A percentile compares a stretch with the other conserved stretches of the same genome.
These are phyloP conservation scores for Drosophila birchii DNA, from an alignment of 2,888 invertebrate species.

Conservation along the genomic window DNA sequence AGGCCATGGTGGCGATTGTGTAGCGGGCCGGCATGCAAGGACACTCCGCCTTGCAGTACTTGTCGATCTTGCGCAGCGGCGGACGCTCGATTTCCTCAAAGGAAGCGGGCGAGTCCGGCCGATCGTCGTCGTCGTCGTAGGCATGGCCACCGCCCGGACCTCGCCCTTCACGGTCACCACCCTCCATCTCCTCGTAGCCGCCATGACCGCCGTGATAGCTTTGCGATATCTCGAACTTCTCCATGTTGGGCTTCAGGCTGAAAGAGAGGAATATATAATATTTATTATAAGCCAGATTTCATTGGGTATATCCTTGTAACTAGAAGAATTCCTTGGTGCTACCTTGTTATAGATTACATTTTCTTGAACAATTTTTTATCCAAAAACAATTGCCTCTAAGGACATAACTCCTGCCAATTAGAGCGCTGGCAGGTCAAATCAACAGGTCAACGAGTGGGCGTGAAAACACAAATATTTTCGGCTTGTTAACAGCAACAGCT, in stretches of 20 bases:
- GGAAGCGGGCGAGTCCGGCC: slow-evolving; percentile 90
- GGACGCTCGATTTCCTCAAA: slow-evolving; percentile 93
- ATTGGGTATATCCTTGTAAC: no score
- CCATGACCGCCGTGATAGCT: slow-evolving; percentile 82
- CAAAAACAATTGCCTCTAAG: neutral
- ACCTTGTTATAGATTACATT: neutral
- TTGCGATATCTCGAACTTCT: slow-evolving; percentile 83
- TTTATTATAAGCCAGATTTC: neutral
- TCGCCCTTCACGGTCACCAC: slow-evolving; percentile 79
- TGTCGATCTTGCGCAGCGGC: slow-evolving; percentile 93
- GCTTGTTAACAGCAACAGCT: slow-evolving; percentile 73
- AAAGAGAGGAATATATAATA: slow-evolving; percentile 16
- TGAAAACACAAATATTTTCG: slow-evolving; percentile 81
- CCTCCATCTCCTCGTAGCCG: slow-evolving; percentile 84
- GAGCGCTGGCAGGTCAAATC: slow-evolving; percentile 31
- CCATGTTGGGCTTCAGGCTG: slow-evolving; percentile 80
- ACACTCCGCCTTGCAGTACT: slow-evolving; percentile 93
- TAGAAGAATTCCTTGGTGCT: neutral
- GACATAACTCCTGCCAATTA: slow-evolving; percentile 74
- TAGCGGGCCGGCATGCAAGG: slow-evolving; percentile 93
- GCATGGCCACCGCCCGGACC: slow-evolving; percentile 82
- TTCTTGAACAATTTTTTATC: neutral
- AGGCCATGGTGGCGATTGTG: slow-evolving; percentile 94
- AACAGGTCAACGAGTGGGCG: slow-evolving; percentile 60
- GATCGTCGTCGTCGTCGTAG: slow-evolving; percentile 86